A percentile compares a stretch with the other conserved stretches of the same genome.
Conservation (phyloP, 2,113 vertebrate genomes). For the Chaetorhynchus papuensis region DNA sequence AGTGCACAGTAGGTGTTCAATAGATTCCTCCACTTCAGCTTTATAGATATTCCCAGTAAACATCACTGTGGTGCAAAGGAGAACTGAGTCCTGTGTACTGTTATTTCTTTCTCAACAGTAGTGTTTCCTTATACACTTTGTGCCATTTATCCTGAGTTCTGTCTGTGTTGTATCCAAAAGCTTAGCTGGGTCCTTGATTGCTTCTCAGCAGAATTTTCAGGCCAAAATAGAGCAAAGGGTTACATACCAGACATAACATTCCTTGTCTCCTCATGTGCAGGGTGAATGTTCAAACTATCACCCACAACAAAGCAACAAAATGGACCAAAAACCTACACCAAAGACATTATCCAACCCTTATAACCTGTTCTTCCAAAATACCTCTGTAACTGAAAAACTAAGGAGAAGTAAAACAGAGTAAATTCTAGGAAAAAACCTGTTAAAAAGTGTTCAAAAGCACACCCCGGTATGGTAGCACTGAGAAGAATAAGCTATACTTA, state of each 20-base stretch:
- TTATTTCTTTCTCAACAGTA: too few relatives aligned
- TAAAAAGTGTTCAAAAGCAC: neutral
- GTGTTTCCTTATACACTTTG: too few relatives aligned
- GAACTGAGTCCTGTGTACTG: neutral
- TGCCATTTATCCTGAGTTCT: too few relatives aligned
- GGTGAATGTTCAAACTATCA: neutral
- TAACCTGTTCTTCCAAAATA: neutral
- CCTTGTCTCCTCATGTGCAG: neutral
- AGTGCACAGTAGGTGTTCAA: neutral
- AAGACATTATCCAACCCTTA: neutral
- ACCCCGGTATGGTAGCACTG: neutral
- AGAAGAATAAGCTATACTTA: neutral
- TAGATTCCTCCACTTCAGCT: neutral
- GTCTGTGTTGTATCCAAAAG: too few relatives aligned
- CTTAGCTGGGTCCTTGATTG: too few relatives aligned
- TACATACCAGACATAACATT: neutral
- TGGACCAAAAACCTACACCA: neutral
- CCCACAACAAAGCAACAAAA: neutral
- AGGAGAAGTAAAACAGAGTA: neutral
- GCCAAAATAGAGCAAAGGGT: neutral
- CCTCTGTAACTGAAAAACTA: neutral
- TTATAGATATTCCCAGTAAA: neutral
- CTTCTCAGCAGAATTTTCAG: neutral
- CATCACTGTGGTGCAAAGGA: neutral
- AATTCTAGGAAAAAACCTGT: neutral